Conservation (phyloP, 2,797 vertebrate species). For the Semotilus atromaculatus region DNA sequence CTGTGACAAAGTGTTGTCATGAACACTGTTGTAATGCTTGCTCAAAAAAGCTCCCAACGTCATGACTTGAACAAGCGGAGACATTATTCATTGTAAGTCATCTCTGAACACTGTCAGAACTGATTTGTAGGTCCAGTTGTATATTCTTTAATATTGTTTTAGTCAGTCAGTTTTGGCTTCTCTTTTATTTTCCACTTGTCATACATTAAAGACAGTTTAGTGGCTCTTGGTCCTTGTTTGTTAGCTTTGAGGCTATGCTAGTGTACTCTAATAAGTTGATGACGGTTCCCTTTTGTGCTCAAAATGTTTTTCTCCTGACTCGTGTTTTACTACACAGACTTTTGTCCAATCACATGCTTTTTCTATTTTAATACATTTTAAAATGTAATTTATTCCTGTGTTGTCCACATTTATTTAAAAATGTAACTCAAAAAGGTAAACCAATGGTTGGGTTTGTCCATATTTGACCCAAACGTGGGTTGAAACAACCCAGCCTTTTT, state of each 20-base stretch:
- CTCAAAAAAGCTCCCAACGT: constrained; percentile 11
- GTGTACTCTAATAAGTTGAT: neutral
- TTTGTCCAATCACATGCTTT: neutral
- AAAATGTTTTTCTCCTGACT: neutral
- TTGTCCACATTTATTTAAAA: too few species aligned
- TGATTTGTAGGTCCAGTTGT: neutral
- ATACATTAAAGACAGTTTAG: neutral
- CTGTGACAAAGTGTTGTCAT: constrained; percentile 41
- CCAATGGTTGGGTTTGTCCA: too few species aligned
- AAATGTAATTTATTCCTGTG: too few species aligned
- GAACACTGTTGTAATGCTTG: constrained; percentile 33
- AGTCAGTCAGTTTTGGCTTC: neutral
- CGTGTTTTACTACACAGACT: neutral
- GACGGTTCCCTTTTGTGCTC: neutral
- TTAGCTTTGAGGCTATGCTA: neutral
- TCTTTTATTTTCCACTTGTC: neutral
- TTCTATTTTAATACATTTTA: too few species aligned
- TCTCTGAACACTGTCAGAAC: neutral
- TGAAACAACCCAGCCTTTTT: too few species aligned
- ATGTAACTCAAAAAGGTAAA: too few species aligned
- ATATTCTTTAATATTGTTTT: neutral
- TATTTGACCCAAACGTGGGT: too few species aligned
- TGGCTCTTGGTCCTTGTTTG: neutral
- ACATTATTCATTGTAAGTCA: neutral
- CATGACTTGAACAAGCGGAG: neutral